phyloP scores from a whole-genome alignment of 2,888 invertebrate genomes.

The Eilema sororculum region DNA sequence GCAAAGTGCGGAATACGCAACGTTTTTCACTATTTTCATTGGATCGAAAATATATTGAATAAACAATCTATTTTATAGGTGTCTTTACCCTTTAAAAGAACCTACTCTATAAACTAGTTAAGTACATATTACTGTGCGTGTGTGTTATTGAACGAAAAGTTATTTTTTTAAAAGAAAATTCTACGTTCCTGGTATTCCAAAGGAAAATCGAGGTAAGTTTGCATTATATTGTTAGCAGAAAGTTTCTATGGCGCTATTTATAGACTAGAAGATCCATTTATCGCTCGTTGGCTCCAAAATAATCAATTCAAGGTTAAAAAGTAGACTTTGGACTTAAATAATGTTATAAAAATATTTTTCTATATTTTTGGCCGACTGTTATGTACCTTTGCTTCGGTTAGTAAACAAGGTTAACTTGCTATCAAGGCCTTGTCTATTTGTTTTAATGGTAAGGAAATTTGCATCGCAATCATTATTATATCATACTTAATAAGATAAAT shows the following conservation, averaged over 20 bases:
- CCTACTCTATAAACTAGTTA: not conserved
- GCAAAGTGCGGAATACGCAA: slow-evolving; percentile 29
- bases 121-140: slow-evolving; percentile 9
- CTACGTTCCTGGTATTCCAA: slow-evolving; percentile 25
- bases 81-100: slow-evolving; percentile 12
- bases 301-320: slow-evolving; percentile 44
- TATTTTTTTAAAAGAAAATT: slow-evolving; percentile 29
- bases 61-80: slow-evolving; percentile 29
- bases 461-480: not conserved
- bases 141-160: slow-evolving; percentile 29
- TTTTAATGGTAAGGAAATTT: not conserved
- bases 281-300: slow-evolving; percentile 39
- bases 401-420: slow-evolving; percentile 5
- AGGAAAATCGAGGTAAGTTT: slow-evolving; percentile 37
- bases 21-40: slow-evolving; percentile 44
- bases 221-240: slow-evolving; percentile 17
- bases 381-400: slow-evolving; percentile 1
- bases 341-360: slow-evolving; percentile 8
- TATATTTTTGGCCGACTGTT: slow-evolving; percentile 6
- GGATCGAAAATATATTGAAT: slow-evolving; percentile 46
- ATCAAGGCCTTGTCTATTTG: not conserved
- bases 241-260: slow-evolving; percentile 39
- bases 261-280: slow-evolving; percentile 34
- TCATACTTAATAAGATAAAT: not conserved
- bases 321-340: slow-evolving; percentile 48